These are phyloP conservation scores for Lycaena phlaeas DNA, from an alignment of 2,888 invertebrate species.

Conservation along the genomic window DNA sequence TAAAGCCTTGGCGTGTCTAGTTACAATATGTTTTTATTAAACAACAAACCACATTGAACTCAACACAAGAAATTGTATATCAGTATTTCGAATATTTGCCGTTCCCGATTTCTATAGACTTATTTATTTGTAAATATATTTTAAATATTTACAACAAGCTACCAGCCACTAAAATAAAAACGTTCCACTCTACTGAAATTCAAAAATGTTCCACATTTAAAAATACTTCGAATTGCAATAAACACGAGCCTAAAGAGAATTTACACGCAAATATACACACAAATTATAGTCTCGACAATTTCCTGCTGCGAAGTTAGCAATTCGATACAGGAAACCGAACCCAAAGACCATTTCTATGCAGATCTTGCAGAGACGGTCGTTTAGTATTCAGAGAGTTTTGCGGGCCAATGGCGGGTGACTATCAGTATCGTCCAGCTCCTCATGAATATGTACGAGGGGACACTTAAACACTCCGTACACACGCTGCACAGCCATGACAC, in stretches of 20 bases:
- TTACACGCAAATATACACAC: background rate
- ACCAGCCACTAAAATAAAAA: background rate
- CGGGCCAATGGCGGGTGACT: conserved; percentile 50
- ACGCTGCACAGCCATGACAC: conserved; percentile 56
- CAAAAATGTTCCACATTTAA: background rate
- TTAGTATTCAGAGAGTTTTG: conserved; percentile 60
- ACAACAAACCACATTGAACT: background rate
- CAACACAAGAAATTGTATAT: background rate
- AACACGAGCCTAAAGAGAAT: background rate
- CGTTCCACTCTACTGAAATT: background rate
- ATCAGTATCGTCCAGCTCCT: conserved; percentile 40
- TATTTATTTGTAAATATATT: conserved; percentile 3
- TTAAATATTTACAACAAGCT: too few relatives aligned
- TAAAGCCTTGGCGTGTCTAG: conserved; percentile 4
- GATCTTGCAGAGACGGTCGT: conserved; percentile 42
- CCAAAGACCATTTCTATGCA: conserved; percentile 53
- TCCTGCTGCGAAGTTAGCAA: conserved; percentile 27
- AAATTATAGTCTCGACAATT: conserved; percentile 21
- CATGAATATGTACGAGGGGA: conserved; percentile 60
- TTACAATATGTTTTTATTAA: conserved; percentile 1
- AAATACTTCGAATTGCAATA: background rate
- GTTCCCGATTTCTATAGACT: background rate
- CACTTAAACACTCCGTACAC: conserved; percentile 42
- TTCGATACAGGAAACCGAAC: conserved; percentile 45
- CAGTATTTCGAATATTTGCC: conserved; percentile 3